Conservation (phyloP, 1,140 invertebrate genomes). For the Drosophila suzukii region DNA sequence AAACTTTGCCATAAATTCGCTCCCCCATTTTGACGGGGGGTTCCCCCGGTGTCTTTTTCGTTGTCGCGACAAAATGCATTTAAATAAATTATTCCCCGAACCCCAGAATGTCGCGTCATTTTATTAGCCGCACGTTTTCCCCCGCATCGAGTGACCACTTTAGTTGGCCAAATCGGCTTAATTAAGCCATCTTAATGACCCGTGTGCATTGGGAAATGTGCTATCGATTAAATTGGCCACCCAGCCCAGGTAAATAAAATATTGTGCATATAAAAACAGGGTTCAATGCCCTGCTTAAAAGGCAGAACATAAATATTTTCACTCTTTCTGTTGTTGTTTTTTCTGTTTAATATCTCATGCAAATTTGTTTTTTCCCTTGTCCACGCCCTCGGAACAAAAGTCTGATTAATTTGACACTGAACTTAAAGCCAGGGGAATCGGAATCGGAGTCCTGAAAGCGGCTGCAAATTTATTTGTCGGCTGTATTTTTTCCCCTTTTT, state of each 20-base stretch:
- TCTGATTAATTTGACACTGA: constrained; percentile 82
- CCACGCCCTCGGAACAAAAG: constrained; percentile 63
- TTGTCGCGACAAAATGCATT: constrained; percentile 83
- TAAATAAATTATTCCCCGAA: constrained; percentile 83
- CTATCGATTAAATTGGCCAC: constrained; percentile 27
- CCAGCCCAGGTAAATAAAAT: constrained; percentile 18
- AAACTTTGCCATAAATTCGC: constrained; percentile 76
- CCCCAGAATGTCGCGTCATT: constrained; percentile 74
- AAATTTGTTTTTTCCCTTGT: constrained; percentile 62
- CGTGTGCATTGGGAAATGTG: constrained; percentile 26
- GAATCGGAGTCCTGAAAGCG: constrained; percentile 37
- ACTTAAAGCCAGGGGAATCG: constrained; percentile 40
- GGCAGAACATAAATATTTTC: constrained; percentile 60
- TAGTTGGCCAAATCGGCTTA: constrained; percentile 27
- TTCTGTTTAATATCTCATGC: constrained; percentile 44
- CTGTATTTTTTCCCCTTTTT: constrained; percentile 43
- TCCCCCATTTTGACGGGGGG: constrained; percentile 35
- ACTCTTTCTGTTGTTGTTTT: constrained; percentile 16
- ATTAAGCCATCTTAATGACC: constrained; percentile 55
- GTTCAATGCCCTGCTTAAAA: constrained; percentile 67
- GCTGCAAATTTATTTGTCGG: constrained; percentile 58
- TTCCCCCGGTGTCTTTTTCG: constrained; percentile 14
- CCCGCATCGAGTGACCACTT: constrained; percentile 29
- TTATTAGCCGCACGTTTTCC: constrained; percentile 64
- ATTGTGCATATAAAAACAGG: neutral